phyloP scores from a whole-genome alignment of 2,113 vertebrate species.

The Ploceus nigricollis region DNA sequence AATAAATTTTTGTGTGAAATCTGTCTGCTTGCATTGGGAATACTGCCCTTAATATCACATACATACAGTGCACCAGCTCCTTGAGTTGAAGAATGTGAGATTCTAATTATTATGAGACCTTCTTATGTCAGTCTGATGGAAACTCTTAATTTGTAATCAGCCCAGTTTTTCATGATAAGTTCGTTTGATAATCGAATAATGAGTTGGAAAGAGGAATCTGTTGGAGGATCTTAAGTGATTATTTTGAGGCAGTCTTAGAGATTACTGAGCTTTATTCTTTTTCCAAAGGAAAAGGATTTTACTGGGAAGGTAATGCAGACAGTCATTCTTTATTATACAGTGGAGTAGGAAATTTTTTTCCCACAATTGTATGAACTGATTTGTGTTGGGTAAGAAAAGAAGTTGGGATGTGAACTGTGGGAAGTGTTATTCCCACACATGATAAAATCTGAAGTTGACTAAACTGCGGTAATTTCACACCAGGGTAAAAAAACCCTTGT shows the following conservation, averaged over 20 bases:
- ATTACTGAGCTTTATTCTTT: neutral
- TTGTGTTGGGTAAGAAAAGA: neutral
- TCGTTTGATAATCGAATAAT: neutral
- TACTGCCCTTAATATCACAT: neutral
- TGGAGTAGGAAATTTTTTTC: neutral
- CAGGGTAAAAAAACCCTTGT: neutral
- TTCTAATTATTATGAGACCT: neutral
- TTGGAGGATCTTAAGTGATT: neutral
- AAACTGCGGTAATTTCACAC: neutral
- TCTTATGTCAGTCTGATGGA: neutral
- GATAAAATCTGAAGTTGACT: neutral
- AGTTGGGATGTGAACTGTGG: neutral
- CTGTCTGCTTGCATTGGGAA: neutral
- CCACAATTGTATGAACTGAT: neutral
- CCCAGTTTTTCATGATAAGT: neutral
- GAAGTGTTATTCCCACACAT: neutral
- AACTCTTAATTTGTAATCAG: neutral
- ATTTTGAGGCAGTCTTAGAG: neutral
- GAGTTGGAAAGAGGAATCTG: neutral
- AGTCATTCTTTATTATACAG: neutral
- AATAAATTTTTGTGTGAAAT: neutral
- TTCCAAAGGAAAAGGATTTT: neutral
- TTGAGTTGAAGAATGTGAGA: neutral
- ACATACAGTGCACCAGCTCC: fast-evolving
- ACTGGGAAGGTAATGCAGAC: neutral